phyloP scores from a whole-genome alignment of 2,888 invertebrate genomes.

The Pyrrhia umbra region DNA sequence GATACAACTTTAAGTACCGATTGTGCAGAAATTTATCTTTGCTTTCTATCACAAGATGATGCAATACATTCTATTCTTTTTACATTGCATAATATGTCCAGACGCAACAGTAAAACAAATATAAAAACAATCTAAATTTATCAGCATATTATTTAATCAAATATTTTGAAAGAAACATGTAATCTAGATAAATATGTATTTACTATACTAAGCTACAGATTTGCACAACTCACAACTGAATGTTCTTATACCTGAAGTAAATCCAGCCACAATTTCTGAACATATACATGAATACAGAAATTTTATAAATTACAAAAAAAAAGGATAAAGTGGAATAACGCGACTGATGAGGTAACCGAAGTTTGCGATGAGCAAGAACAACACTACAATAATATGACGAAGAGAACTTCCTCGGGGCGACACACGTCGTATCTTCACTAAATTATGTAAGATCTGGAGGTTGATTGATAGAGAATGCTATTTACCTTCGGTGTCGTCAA shows the following conservation, averaged over 20 bases:
- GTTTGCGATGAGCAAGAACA: constrained; percentile 59
- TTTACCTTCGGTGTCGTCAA: constrained; percentile 60
- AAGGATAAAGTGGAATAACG: constrained; percentile 33
- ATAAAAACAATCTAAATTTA: too few species aligned
- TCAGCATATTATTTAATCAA: too few species aligned
- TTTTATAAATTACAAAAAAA: constrained; percentile 56
- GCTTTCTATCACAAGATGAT: neutral
- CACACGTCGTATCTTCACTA: constrained; percentile 46
- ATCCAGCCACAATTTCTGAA: constrained; percentile 50
- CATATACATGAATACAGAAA: constrained; percentile 57
- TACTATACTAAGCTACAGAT: constrained; percentile 45
- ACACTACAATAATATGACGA: constrained; percentile 60
- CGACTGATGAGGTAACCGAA: constrained; percentile 52
- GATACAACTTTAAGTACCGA: constrained; percentile 19
- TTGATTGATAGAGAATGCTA: constrained; percentile 63
- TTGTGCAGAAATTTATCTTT: constrained; percentile 15
- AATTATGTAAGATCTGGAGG: constrained; percentile 59
- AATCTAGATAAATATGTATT: too few species aligned
- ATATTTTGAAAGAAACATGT: too few species aligned
- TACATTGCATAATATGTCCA: too few species aligned
- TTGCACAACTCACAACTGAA: constrained; percentile 36
- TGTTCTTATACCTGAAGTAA: constrained; percentile 46
- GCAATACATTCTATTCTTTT: too few species aligned
- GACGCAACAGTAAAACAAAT: too few species aligned
- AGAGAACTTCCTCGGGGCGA: constrained; percentile 29